These are phyloP conservation scores for Xylocampa areola DNA, from an alignment of 2,888 invertebrate genomes.

Conservation along the genomic window DNA sequence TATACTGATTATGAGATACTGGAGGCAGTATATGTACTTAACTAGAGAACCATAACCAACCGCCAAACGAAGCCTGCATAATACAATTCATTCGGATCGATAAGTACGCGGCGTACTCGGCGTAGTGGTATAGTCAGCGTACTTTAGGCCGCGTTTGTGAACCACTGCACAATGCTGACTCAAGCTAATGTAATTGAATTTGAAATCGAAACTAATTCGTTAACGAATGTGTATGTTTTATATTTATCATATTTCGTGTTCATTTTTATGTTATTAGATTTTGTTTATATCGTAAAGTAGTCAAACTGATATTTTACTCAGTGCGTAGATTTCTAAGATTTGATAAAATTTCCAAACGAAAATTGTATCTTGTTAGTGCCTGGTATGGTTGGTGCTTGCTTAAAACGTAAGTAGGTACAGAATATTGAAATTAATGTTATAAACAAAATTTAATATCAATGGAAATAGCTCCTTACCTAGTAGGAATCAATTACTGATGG, in stretches of 20 bases:
- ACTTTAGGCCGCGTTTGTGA: conserved; percentile 14
- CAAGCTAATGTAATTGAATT: conserved; percentile 52
- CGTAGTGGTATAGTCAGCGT: conserved; percentile 15
- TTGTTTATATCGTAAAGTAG: neutral
- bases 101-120: conserved; percentile 19
- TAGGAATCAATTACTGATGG: neutral
- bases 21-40: neutral
- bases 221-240: conserved; percentile 4
- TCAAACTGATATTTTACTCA: too few species aligned
- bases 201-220: conserved; percentile 33
- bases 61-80: conserved; percentile 21
- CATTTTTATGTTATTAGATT: neutral
- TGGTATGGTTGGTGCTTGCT: too few species aligned
- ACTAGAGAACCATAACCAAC: conserved; percentile 5
- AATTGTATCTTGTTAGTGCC: too few species aligned
- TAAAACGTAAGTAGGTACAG: too few species aligned
- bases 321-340: too few species aligned
- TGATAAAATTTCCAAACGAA: too few species aligned
- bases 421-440: too few species aligned
- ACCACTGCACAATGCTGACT: conserved; percentile 51
- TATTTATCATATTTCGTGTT: neutral
- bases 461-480: neutral
- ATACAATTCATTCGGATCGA: conserved; percentile 36
- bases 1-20: too few species aligned
- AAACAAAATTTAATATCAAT: too few species aligned